phyloP scores from a whole-genome alignment of 1,140 invertebrate genomes.

The Saccostrea echinata region DNA sequence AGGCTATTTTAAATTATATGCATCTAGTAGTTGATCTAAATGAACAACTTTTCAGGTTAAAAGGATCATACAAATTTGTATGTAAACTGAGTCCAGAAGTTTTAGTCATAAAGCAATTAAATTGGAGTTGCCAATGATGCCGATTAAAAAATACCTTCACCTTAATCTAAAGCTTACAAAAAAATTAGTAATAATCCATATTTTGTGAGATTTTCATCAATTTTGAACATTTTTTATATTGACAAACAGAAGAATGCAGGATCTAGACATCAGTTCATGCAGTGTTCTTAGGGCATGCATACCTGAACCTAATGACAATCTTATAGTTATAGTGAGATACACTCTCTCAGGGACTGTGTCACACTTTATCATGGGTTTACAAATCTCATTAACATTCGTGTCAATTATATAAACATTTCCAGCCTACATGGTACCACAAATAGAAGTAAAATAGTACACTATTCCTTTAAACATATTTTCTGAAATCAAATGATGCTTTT shows the following conservation, averaged over 20 bases:
- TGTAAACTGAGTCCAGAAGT: too few species aligned
- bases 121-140: too few species aligned
- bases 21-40: too few species aligned
- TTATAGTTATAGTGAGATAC: not conserved
- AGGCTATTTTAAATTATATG: too few species aligned
- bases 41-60: too few species aligned
- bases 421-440: not conserved
- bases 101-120: too few species aligned
- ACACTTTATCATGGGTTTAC: not conserved
- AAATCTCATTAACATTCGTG: not conserved
- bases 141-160: not conserved
- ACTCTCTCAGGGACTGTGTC: not conserved
- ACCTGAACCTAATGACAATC: not conserved
- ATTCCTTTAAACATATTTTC: not conserved
- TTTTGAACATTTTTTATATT: not conserved
- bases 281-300: not conserved
- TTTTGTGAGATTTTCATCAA: not conserved
- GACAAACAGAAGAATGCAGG: not conserved
- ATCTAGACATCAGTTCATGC: not conserved
- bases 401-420: not conserved
- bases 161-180: not conserved
- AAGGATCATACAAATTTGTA: too few species aligned
- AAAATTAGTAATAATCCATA: not conserved
- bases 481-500: not conserved
- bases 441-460: not conserved